Evolutionary conservation across 2,888 invertebrate species (phyloP), one percentile per base, ranked within the genome.

Genomic region (Plagiodera versicolora): DNA sequence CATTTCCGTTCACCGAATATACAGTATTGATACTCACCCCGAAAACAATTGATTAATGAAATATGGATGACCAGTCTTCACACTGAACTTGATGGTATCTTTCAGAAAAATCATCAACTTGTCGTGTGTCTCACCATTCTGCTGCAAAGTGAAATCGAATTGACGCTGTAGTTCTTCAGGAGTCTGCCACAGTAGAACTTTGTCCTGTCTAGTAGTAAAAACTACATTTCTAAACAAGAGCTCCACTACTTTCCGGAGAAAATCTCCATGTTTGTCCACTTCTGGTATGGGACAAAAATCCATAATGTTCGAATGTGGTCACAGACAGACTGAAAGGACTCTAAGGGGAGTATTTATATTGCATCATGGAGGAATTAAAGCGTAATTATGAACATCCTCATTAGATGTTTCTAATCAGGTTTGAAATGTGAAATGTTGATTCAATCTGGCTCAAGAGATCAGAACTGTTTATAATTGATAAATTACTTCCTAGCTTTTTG

Each of bases 21-120:
- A n/a, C n/a, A n/a, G n/a, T n/a, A n/a, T n/a, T n/a, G n/a, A 46
- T 17, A 68, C 79, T 77, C 72, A 82, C 80, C 83, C 83, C n/a
- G 84, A 83, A 74, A 83, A 85, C 11, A 85, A 77, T 68, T 85
- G 85, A 74, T 85, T 84, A 64, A 84, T 80, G 71, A 85, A 85
- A 72, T 82, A 81, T 0, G 83, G 84, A 77, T 85, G 84, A 10
- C 83, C 85, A 10, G 84, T 84, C 74, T 84, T 85, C 8, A 85
- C 84, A 70, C 85, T 85, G 74, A 82, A 85, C 57, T 81, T 80
- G 35, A 85, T 80, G 20, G 84, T 80, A 60, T 82, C 79, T 58
- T 79, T 76, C 59, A 84, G 77, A 1, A 81, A 65, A 16, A 75
- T 70, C 56, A 85, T 63, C 14, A 86, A 71, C 47, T 78, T 74